A percentile compares a stretch with the other conserved stretches of the same genome.
These are phyloP conservation scores for Anagyrus pseudococci DNA, from an alignment of 2,888 invertebrate genomes.

Conservation along the genomic window DNA sequence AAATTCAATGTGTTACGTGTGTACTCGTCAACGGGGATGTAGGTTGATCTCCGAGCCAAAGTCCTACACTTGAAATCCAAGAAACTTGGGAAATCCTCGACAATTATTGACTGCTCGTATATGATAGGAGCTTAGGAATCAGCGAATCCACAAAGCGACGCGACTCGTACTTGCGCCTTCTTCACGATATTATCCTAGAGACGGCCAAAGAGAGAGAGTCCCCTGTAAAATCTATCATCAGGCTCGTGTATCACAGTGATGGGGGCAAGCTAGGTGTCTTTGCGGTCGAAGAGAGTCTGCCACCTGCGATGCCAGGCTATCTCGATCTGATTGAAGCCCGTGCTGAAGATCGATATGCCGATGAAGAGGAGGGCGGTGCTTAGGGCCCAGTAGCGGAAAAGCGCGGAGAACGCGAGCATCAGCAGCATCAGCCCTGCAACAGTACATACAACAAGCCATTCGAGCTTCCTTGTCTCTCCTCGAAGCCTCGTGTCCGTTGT, in stretches of 20 bases:
- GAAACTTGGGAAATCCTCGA: too few relatives aligned
- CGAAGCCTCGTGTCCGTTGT: too few relatives aligned
- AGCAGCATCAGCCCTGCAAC: slow-evolving; percentile 39
- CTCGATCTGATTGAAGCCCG: slow-evolving; percentile 56
- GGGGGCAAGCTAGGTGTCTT: not conserved
- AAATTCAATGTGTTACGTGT: too few relatives aligned
- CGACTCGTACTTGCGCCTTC: too few relatives aligned
- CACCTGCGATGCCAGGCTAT: slow-evolving; percentile 56
- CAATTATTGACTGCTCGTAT: not conserved
- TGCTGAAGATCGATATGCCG: slow-evolving; percentile 50
- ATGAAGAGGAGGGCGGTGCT: slow-evolving; percentile 50
- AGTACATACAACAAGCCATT: too few relatives aligned
- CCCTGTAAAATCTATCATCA: too few relatives aligned
- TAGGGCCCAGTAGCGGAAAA: slow-evolving; percentile 55
- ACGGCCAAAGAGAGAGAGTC: not conserved
- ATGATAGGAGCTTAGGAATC: not conserved
- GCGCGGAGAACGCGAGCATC: slow-evolving; percentile 51
- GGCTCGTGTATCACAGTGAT: too few relatives aligned
- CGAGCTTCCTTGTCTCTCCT: too few relatives aligned
- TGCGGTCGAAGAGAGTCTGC: slow-evolving; percentile 33
- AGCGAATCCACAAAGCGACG: not conserved
- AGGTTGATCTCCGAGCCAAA: too few relatives aligned
- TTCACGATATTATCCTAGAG: not conserved
- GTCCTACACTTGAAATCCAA: too few relatives aligned
- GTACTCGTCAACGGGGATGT: too few relatives aligned